These are phyloP conservation scores for Salmo trutta DNA, from an alignment of 2,797 vertebrate genomes.

Conservation along the genomic window DNA sequence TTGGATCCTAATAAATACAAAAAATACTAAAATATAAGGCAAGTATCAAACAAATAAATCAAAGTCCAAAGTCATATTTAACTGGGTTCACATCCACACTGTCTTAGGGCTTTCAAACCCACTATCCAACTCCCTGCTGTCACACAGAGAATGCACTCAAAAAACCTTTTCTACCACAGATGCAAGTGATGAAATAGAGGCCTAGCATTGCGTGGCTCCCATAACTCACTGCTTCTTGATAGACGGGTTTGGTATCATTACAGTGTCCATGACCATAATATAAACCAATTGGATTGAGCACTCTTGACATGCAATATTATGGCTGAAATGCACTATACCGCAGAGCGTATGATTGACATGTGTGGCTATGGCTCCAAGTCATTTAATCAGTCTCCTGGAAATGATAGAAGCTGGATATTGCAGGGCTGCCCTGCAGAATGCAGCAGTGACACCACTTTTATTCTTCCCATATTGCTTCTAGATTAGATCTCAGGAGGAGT, in stretches of 20 bases:
- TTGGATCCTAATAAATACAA: not conserved
- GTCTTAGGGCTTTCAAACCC: not conserved
- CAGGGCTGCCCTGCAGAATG: not conserved
- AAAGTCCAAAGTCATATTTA: not conserved
- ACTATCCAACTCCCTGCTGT: not conserved
- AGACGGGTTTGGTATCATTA: not conserved
- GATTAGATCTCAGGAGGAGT: constrained; percentile 3
- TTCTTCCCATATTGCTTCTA: not conserved
- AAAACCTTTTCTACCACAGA: not conserved
- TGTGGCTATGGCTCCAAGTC: constrained; percentile 32
- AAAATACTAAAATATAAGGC: not conserved
- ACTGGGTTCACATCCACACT: not conserved
- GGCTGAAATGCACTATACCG: constrained; percentile 25
- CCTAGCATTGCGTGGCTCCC: not conserved
- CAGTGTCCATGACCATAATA: not conserved
- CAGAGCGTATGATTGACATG: constrained; percentile 50
- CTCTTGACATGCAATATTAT: constrained; percentile 41
- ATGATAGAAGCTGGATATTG: not conserved
- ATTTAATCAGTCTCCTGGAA: not conserved
- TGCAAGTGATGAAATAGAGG: not conserved
- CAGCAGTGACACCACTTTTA: not conserved
- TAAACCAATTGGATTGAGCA: not conserved
- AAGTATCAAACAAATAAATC: constrained; percentile 3
- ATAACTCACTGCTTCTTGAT: constrained; percentile 4
- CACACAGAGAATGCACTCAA: not conserved